Conservation (phyloP, 2,888 invertebrate species). For the Agrochola lota region DNA sequence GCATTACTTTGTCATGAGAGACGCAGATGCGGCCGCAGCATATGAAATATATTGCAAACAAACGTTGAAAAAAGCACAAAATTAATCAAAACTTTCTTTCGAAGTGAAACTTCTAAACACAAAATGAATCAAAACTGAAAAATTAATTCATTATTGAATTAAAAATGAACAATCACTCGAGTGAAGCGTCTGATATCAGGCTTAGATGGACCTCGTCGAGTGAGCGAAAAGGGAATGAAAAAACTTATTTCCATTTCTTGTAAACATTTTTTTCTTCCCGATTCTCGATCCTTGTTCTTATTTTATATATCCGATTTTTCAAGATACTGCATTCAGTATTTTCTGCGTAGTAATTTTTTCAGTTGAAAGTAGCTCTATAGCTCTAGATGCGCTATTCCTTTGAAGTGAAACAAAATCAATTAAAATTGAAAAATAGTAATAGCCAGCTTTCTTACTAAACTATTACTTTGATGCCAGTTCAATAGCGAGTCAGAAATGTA, state of each 20-base stretch:
- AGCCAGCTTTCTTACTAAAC: constrained; percentile 35
- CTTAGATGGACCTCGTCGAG: not conserved
- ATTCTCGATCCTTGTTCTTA: not conserved
- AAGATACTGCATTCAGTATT: no score
- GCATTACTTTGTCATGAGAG: no score
- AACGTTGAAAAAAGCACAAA: constrained; percentile 41
- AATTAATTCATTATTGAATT: no score
- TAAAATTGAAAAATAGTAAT: constrained; percentile 18
- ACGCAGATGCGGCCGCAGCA: no score
- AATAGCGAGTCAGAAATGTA: constrained; percentile 26
- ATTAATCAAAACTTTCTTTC: no score
- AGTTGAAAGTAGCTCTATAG: not conserved
- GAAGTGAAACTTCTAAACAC: no score
- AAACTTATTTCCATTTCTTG: not conserved
- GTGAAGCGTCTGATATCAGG: not conserved
- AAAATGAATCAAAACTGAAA: no score
- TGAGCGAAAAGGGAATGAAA: not conserved
- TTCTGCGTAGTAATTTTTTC: not conserved
- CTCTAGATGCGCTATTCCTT: constrained; percentile 8
- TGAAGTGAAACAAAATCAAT: constrained; percentile 48
- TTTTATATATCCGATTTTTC: not conserved
- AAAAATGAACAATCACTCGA: not conserved
- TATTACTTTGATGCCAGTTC: constrained; percentile 21
- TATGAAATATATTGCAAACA: constrained; percentile 84
- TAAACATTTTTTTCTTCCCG: no score